Percentiles rank a stretch among this genome's conserved stretches.
These are phyloP conservation scores for Poeciliopsis retropinna DNA, from an alignment of 2,113 vertebrate species.

Conservation along the genomic window DNA sequence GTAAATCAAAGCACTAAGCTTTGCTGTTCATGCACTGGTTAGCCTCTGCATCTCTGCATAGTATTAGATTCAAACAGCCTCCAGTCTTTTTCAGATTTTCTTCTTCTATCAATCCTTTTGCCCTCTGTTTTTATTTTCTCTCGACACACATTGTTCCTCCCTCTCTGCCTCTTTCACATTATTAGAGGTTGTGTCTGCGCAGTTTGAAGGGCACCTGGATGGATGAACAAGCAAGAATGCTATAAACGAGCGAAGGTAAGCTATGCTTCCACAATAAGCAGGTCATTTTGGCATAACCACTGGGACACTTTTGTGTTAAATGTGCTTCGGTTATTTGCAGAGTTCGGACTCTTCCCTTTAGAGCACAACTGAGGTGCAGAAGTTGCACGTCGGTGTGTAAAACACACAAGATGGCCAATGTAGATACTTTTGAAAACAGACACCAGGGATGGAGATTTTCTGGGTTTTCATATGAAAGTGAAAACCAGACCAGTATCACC, in stretches of 20 bases:
- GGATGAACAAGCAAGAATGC: background rate
- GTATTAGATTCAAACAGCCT: background rate
- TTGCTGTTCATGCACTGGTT: constrained; percentile 42
- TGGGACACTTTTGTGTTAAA: background rate
- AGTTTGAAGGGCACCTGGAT: background rate
- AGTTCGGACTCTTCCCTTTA: background rate
- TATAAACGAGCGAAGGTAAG: too few species aligned
- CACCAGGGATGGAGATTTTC: background rate
- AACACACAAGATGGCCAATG: background rate
- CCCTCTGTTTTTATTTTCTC: too few species aligned
- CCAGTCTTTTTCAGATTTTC: constrained; percentile 3
- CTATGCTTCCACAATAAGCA: background rate
- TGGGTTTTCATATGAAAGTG: background rate
- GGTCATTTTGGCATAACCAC: background rate
- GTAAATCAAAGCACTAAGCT: constrained; percentile 36
- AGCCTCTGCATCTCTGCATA: constrained; percentile 31
- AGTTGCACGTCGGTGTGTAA: background rate
- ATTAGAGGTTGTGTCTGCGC: background rate
- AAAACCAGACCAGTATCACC: background rate
- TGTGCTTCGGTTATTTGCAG: background rate
- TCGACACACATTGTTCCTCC: too few species aligned
- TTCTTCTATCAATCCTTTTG: background rate
- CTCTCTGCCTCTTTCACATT: background rate
- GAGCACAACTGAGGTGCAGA: background rate
- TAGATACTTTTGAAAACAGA: background rate